Evolutionary conservation across 2,113 vertebrate species (phyloP).

Genomic region (Heptranchias perlo): DNA sequence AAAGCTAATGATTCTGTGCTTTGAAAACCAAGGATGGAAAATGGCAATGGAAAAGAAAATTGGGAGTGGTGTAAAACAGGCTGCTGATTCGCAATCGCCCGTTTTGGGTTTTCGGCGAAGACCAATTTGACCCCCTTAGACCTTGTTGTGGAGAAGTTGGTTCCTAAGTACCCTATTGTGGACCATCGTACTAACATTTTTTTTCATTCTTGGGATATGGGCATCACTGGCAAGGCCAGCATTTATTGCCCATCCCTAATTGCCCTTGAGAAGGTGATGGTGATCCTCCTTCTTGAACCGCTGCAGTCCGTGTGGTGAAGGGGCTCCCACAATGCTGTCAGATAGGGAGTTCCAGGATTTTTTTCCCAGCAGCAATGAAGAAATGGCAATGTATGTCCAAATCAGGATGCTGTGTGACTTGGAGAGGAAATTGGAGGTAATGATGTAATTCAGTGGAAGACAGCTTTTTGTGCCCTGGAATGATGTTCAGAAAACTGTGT

Average conservation of each 20-base stretch:
- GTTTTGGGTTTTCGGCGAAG: not conserved
- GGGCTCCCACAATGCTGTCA: not conserved
- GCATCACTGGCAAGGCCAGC: no score
- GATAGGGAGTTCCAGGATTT: not conserved
- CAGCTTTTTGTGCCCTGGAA: not conserved
- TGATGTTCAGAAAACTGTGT: not conserved
- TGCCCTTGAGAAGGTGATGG: not conserved
- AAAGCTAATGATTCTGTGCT: not conserved
- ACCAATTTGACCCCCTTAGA: not conserved
- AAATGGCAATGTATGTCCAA: not conserved
- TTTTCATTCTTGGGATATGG: no score
- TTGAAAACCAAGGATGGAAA: not conserved
- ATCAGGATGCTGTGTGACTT: not conserved
- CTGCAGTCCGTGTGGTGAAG: not conserved
- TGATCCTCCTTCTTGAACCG: not conserved
- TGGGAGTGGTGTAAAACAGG: not conserved
- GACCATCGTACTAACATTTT: not conserved
- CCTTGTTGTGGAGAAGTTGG: not conserved
- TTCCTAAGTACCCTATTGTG: not conserved
- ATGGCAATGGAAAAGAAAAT: not conserved
- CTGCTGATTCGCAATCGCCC: not conserved
- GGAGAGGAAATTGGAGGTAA: not conserved
- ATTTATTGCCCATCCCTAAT: not conserved
- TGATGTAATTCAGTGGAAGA: not conserved
- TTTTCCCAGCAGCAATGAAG: not conserved